A percentile compares a stretch with the other conserved stretches of the same genome.
phyloP scores from a whole-genome alignment of 1,140 invertebrate genomes.

The Littorina saxatilis region DNA sequence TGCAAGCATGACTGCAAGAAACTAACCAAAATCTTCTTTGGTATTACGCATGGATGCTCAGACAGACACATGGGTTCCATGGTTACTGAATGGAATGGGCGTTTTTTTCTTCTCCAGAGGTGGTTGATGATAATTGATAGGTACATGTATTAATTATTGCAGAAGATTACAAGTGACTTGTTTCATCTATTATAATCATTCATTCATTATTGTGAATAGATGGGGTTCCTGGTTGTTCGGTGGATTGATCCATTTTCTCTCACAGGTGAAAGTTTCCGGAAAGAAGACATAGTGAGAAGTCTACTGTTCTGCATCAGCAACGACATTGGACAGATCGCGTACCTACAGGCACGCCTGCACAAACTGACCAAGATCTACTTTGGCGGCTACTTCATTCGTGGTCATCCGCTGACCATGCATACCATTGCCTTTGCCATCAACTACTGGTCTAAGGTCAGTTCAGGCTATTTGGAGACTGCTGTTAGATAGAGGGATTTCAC shows the following conservation, averaged over 20 bases:
- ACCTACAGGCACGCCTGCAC: slow-evolving; percentile 82
- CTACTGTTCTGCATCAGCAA: slow-evolving; percentile 86
- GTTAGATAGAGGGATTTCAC: neutral
- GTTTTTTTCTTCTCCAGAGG: no score
- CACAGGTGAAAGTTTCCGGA: slow-evolving; percentile 70
- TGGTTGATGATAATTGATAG: no score
- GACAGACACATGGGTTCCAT: no score
- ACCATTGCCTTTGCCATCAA: slow-evolving; percentile 86
- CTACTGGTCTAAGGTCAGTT: slow-evolving; percentile 83
- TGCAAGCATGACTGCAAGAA: no score
- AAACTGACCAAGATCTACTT: slow-evolving; percentile 81
- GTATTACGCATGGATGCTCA: no score
- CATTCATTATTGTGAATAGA: no score
- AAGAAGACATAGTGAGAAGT: slow-evolving; percentile 84
- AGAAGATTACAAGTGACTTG: no score
- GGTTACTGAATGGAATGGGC: no score
- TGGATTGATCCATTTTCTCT: slow-evolving; percentile 19
- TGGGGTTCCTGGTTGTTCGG: no score
- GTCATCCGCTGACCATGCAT: slow-evolving; percentile 87
- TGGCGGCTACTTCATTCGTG: slow-evolving; percentile 86
- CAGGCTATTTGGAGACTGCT: neutral
- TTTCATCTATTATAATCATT: no score
- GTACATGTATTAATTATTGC: no score
- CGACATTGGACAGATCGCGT: slow-evolving; percentile 87
- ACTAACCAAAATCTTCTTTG: no score